phyloP scores from a whole-genome alignment of 2,888 invertebrate species.

The Pseudococcus longispinus region DNA sequence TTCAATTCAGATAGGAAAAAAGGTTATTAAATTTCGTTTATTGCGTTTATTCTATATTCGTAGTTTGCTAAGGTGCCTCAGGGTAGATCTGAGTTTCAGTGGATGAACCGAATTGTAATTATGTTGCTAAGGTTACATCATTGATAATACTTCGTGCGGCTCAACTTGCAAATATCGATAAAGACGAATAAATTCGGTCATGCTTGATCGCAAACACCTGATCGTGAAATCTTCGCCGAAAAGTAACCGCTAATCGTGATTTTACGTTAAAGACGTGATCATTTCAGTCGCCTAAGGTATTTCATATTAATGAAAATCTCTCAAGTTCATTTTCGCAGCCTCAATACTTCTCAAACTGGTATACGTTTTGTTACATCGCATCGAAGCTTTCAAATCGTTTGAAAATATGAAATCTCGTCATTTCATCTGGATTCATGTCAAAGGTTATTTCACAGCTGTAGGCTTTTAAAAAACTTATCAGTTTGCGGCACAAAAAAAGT shows the following conservation, averaged over 20 bases:
- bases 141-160: background rate
- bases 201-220: background rate
- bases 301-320: background rate
- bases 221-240: background rate
- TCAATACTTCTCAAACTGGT: background rate
- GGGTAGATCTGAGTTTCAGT: background rate
- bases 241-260: background rate
- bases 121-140: conserved; percentile 34
- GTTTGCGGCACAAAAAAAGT: background rate
- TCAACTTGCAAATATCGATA: background rate
- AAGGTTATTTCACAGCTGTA: background rate
- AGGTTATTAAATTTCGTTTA: background rate
- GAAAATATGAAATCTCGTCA: background rate
- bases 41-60: background rate
- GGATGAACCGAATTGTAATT: background rate
- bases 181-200: background rate
- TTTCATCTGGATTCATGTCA: background rate
- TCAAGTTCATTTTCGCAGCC: background rate
- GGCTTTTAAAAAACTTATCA: background rate
- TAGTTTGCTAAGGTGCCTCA: background rate
- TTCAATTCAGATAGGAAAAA: background rate
- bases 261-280: background rate
- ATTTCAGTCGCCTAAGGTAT: background rate
- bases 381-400: background rate
- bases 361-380: background rate